phyloP scores from a whole-genome alignment of 2,113 vertebrate genomes.

The Pelobates fuscus region DNA sequence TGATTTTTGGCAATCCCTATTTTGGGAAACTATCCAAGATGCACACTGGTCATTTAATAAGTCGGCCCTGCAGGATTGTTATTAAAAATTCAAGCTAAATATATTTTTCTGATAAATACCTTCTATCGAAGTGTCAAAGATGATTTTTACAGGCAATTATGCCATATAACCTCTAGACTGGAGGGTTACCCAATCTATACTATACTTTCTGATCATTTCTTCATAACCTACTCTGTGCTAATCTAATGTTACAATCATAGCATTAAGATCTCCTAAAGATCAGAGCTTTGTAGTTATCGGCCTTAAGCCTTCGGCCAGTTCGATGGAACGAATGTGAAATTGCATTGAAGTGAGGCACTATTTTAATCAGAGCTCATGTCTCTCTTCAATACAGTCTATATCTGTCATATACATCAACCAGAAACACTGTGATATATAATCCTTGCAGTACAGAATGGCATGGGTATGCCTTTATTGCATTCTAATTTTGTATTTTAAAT shows the following conservation, averaged over 20 bases:
- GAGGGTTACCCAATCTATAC: constrained; percentile 16
- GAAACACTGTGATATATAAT: constrained; percentile 7
- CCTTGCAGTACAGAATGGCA: background rate
- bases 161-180: background rate
- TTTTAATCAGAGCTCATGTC: constrained; percentile 39
- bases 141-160: constrained; percentile 8
- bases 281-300: constrained; percentile 33
- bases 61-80: constrained; percentile 5
- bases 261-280: constrained; percentile 42
- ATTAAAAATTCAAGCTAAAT: constrained; percentile 16
- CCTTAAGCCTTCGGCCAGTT: constrained; percentile 26
- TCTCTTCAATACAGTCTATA: constrained; percentile 18
- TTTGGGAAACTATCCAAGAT: too few species aligned
- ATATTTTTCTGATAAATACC: constrained; percentile 27
- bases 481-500: background rate
- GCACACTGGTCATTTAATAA: background rate
- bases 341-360: constrained; percentile 37
- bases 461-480: background rate
- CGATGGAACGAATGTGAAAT: constrained; percentile 42
- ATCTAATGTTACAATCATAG: constrained; percentile 46
- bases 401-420: constrained; percentile 27
- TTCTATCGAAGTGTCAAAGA: constrained; percentile 22
- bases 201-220: constrained; percentile 20
- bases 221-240: constrained; percentile 26
- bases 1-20: too few species aligned